Conservation (phyloP, 2,113 vertebrate species). For the Columba janthina region DNA sequence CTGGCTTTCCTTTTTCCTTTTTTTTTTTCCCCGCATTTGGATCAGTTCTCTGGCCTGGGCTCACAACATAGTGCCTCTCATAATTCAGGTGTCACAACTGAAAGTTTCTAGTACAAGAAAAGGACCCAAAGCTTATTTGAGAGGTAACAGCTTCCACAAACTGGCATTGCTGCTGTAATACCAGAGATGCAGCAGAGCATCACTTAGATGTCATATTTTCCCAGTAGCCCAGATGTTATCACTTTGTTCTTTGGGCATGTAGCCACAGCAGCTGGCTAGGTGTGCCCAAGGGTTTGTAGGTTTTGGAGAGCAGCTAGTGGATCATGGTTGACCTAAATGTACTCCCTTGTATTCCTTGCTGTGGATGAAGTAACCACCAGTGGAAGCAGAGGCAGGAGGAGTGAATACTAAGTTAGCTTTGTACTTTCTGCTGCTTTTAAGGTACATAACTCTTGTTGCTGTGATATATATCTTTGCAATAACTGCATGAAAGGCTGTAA, state of each 20-base stretch:
- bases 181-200: rapidly evolving
- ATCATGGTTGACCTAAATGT: background rate
- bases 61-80: background rate
- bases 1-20: background rate
- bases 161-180: background rate
- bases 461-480: background rate
- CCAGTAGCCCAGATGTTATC: background rate
- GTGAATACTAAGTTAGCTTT: background rate
- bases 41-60: background rate
- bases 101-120: background rate
- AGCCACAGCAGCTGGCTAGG: background rate
- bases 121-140: background rate
- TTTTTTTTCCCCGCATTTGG: background rate
- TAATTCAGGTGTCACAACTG: background rate
- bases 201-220: background rate
- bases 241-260: background rate
- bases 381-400: background rate
- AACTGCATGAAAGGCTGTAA: background rate
- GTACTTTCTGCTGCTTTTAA: background rate
- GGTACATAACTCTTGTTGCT: background rate
- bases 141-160: background rate
- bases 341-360: background rate
- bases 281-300: background rate
- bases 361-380: background rate
- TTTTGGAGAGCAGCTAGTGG: background rate